phyloP scores from a whole-genome alignment of 2,888 invertebrate genomes.

The Incurvaria masculella region DNA sequence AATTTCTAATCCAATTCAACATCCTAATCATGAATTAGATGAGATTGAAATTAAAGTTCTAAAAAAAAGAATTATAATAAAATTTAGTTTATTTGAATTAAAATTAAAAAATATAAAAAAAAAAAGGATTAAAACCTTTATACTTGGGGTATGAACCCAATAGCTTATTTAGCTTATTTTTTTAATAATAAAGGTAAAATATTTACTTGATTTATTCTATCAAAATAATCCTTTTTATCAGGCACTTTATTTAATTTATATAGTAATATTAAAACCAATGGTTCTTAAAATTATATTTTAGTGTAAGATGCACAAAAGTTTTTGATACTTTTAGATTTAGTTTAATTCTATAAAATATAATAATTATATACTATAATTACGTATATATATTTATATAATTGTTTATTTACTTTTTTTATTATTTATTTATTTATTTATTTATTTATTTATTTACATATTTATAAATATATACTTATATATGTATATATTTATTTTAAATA shows the following conservation, averaged over 20 bases:
- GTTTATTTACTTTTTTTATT: slow-evolving; percentile 12
- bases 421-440: slow-evolving; percentile 7
- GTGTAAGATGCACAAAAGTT: slow-evolving; percentile 61
- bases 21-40: slow-evolving; percentile 28
- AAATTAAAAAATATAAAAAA: slow-evolving; percentile 48
- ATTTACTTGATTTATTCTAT: slow-evolving; percentile 40
- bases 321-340: slow-evolving; percentile 60
- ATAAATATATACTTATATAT: slow-evolving; percentile 20
- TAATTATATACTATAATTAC: slow-evolving; percentile 24
- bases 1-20: slow-evolving; percentile 30
- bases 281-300: slow-evolving; percentile 52
- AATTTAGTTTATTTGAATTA: slow-evolving; percentile 51
- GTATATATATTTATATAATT: slow-evolving; percentile 21
- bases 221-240: slow-evolving; percentile 45
- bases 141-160: too few relatives aligned
- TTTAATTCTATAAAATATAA: slow-evolving; percentile 31
- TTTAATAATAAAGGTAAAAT: slow-evolving; percentile 51
- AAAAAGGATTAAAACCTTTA: slow-evolving; percentile 43
- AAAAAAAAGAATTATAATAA: slow-evolving; percentile 49
- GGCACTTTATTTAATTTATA: slow-evolving; percentile 25
- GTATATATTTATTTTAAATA: slow-evolving; percentile 15
- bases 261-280: slow-evolving; percentile 5
- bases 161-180: too few relatives aligned
- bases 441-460: slow-evolving; percentile 20
- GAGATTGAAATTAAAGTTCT: too few relatives aligned